Evolutionary conservation across 2,113 vertebrate species (phyloP), one percentile per base, ranked within the genome.

Genomic region (Ginglymostoma cirratum): DNA sequence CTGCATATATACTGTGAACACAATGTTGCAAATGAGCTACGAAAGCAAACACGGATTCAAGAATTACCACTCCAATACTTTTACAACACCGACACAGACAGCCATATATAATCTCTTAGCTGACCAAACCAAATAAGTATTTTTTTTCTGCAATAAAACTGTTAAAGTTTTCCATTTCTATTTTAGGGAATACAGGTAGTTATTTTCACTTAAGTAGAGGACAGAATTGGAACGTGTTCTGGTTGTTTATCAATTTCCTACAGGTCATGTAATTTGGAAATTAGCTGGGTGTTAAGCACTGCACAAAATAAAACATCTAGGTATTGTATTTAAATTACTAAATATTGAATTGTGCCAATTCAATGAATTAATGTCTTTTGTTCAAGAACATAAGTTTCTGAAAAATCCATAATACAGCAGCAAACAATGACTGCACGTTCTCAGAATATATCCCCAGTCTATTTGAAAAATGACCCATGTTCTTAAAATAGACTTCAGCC

Each of bases 401-500:
- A 65, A 89, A 66, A 66, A 67, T 93, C n/a, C 61, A 67, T 65
- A 93, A 66, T 21, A 10, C 5, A 93, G 15, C n/a, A 8, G 34
- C 61, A 93, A 93, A 65, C 89, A 66, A 42, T 66, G 38, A 93
- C 55, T 38, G 89, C 30, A 38, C 38, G 34, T 24, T 93, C 61
- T 38, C 61, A 66, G 38, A 66, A 67, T 93, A 66, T 93, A 66
- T 8, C 34, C 65, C 30, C 89, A 66, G 5, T 93, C 61, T 93
- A 93, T 66, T 66, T 66, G 61, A 15, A 38, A 61, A 17, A 3
- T 66, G 61, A 66, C 34, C 89, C 66, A 6, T 0, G 34, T 66
- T 93, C 89, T 93, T 38, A 38, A n/a, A 93, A 93, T 66, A 93
- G 89, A 93, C 61, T 90, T 90, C 4, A 93, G 17, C 61, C n/a